Evolutionary conservation across 2,113 vertebrate genomes (phyloP).

Genomic region (Glaucomys volans): DNA sequence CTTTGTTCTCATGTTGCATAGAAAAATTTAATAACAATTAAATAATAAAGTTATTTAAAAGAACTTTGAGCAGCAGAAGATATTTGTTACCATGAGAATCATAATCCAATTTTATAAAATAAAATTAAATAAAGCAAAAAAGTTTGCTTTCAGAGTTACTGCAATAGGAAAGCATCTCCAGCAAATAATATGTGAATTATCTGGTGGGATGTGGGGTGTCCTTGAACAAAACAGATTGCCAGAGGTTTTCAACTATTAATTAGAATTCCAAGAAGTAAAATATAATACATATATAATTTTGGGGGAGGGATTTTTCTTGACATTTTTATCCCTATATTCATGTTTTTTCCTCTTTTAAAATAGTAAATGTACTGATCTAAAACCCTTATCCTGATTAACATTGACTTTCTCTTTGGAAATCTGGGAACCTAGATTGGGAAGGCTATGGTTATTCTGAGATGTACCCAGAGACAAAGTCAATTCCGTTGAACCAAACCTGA

Average conservation of each 20-base stretch:
- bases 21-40: slow-evolving; percentile 55
- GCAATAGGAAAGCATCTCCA: slow-evolving; percentile 19
- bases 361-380: neutral
- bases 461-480: neutral
- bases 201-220: neutral
- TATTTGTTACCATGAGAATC: slow-evolving; percentile 59
- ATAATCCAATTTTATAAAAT: slow-evolving; percentile 67
- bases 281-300: neutral
- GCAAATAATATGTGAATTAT: neutral
- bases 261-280: slow-evolving; percentile 38
- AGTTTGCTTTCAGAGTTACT: slow-evolving; percentile 8
- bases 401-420: neutral
- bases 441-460: neutral
- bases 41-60: slow-evolving; percentile 71
- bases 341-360: neutral
- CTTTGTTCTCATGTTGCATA: slow-evolving; percentile 58
- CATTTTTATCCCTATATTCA: neutral
- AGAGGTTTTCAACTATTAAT: neutral
- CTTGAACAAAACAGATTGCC: neutral
- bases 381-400: neutral
- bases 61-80: slow-evolving; percentile 52
- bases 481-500: neutral
- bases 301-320: neutral
- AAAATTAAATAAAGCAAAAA: slow-evolving; percentile 59
- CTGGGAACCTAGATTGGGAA: neutral